Base-by-base conservation (phyloP, 2,888 invertebrate genomes). In the Nezara viridula region DNA sequence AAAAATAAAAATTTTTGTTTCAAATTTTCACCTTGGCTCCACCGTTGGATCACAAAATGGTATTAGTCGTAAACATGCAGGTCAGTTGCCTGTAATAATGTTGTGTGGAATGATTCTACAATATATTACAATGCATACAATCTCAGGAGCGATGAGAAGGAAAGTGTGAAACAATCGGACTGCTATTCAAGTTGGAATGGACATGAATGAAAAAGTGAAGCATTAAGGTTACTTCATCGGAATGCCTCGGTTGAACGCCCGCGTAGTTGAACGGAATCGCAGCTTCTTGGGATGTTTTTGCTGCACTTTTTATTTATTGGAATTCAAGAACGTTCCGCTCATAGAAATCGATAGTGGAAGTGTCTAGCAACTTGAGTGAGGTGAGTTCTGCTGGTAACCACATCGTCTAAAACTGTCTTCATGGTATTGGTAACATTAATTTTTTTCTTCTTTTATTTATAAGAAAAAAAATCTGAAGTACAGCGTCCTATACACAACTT, bases 241-340 rank as follows among this genome's bases (percentile, higher is more conserved):
- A 60, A 60, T 27, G 27, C 60, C 5, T 12, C 14, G 27, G 60
- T 60, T 60, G 60, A 60, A 32, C 27, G 60, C 12, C 60, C 60
- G 60, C 60, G 27, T 27, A 27, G 27, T 27, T 27, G 60, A 60
- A 60, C 27, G 60, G 60, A 60, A 60, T 60, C 60, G 6, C 55
- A 55, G n/a, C 60, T 27, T 60, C 60, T 27, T 0, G 16, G 14
- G 14, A 32, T 27, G 12, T 32, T 60, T 32, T 32, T 27, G 27
- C 60, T 60, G 60, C 10, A 14, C 6, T 60, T 60, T 27, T 60
- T 60, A 60, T 60, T 27, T 60, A 27, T 27, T 27, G 60, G 60
- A 60, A 60, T 60, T 32, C 60, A 60, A 16, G 60, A 60, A 60
- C 60, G 60, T 32, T 60, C 60, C 60, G n/a, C 27, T 60, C 60